Percentiles rank a stretch among this genome's conserved stretches.
These are phyloP conservation scores for Petroica traversi DNA, from an alignment of 2,113 vertebrate genomes.

Conservation along the genomic window DNA sequence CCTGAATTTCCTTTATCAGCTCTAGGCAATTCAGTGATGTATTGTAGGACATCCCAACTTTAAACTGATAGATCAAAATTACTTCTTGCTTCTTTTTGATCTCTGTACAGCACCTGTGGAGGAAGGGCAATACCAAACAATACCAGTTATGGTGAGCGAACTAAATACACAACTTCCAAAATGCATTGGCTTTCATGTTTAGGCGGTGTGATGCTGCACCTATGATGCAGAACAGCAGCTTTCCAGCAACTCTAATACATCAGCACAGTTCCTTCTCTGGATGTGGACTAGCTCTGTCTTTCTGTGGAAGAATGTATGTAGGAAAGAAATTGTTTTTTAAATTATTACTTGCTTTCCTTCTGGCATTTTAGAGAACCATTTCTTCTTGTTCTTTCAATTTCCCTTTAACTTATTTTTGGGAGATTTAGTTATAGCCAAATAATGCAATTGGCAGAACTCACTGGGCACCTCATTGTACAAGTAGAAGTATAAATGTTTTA, in stretches of 20 bases:
- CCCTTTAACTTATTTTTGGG: not conserved
- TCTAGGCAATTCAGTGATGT: not conserved
- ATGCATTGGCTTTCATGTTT: not conserved
- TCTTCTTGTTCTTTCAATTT: not conserved
- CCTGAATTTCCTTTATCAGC: not conserved
- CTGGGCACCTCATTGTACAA: not conserved
- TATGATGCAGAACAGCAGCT: not conserved
- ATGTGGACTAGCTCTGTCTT: not conserved
- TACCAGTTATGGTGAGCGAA: not conserved
- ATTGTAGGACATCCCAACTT: not conserved
- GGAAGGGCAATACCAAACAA: accelerated
- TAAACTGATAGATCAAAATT: not conserved
- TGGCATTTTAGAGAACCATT: not conserved
- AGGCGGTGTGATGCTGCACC: not conserved
- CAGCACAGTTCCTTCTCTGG: not conserved
- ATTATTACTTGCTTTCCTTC: not conserved
- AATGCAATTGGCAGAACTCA: not conserved
- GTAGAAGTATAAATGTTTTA: not conserved
- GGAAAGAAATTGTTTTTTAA: not conserved
- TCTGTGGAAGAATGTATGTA: not conserved
- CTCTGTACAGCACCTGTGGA: not conserved
- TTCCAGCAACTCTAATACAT: not conserved
- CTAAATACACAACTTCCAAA: not conserved
- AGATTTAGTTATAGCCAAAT: not conserved
- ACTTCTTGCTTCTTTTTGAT: not conserved